Percentiles rank a stretch among this genome's conserved stretches.
Conservation (phyloP, 2,113 vertebrate species). For the Mionectes macconnelli region DNA sequence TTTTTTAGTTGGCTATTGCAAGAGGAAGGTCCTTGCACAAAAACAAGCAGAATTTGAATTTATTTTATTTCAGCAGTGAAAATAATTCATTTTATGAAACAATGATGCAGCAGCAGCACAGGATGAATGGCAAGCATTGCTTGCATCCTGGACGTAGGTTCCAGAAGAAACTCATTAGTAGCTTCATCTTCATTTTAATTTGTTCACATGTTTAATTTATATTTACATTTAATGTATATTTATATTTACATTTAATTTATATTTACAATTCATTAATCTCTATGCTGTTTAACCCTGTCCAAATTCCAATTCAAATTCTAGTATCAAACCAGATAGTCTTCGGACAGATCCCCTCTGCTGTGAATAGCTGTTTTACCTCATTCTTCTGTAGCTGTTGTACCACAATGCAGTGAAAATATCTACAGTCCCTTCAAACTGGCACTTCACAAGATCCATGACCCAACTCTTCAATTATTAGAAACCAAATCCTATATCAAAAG, state of each 20-base stretch:
- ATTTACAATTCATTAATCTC: not conserved
- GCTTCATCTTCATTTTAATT: not conserved
- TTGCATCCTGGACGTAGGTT: not conserved
- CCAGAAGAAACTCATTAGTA: not conserved
- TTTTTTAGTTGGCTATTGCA: not conserved
- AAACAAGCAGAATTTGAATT: not conserved
- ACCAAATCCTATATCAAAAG: not conserved
- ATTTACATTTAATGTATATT: no score
- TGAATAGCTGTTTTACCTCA: not conserved
- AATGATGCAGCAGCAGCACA: not conserved
- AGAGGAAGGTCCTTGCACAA: not conserved
- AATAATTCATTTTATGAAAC: not conserved
- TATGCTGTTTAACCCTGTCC: not conserved
- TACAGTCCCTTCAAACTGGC: not conserved
- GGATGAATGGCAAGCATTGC: not conserved
- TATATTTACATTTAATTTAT: not conserved
- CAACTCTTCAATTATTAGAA: not conserved
- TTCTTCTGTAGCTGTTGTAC: not conserved
- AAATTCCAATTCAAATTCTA: not conserved
- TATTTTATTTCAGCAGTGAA: not conserved
- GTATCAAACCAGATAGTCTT: not conserved
- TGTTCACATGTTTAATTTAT: not conserved
- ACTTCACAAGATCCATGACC: not conserved
- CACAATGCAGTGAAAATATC: not conserved
- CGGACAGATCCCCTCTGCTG: not conserved